Evolutionary conservation across 2,888 invertebrate species (phyloP), one percentile per base, ranked within the genome.

Genomic region (Microctonus hyperodae): DNA sequence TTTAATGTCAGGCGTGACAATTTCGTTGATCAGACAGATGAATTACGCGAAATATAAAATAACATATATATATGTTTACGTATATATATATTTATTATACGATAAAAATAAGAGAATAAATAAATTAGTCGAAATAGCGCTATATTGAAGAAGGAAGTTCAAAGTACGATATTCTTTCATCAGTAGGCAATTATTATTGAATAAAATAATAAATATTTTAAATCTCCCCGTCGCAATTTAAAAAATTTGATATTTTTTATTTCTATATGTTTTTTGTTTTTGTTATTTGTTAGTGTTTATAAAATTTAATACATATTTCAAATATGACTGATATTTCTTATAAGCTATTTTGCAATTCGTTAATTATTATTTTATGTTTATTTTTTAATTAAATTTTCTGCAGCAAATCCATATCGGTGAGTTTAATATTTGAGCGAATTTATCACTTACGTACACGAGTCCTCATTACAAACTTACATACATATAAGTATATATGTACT

Each of bases 21-120:
- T 71, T 69, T 69, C 59, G 64, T 70, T 68, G 68, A 74, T 72
- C 71, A 71, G 75, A 79, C 73, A 77, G 79, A 76, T 67, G 78
- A 80, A 81, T 81, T 76, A 78, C 76, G 75, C 77, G 79, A 74
- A 80, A 76, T 75, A 78, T 76, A 77, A 75, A 76, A 75, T 67
- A 69, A 73, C 71, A 73, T 63, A 68, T 37, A 65, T 69, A 70
- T 69, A 78, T 78, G 70, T 68, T 74, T 72, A 77, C 75, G 76
- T 76, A 76, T 73, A 74, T 75, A 78, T 80, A 75, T 79, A 81
- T 82, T 78, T 82, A 81, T 80, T 79, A 81, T 81, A 82, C 79
- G 74, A 80, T 78, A 72, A 74, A 74, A 68, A 69, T 64, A 61
- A 51, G 64, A 50, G 65, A 70, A 65, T 62, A 73, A 74, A 78